Conservation (phyloP, 2,888 invertebrate species). For the Drosophila affinis region DNA sequence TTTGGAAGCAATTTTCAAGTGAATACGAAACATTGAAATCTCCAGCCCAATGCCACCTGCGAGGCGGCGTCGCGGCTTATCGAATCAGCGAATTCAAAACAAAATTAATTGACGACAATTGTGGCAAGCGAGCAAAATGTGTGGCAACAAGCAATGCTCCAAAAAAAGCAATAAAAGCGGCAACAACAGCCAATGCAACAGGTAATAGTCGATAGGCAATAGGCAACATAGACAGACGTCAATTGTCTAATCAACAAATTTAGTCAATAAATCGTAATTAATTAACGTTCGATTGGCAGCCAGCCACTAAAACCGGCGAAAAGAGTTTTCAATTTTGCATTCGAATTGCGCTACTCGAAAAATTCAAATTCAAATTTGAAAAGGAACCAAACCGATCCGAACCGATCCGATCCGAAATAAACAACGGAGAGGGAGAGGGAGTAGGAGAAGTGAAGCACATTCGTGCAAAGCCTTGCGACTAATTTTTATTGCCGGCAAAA, state of each 20-base stretch:
- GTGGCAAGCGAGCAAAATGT: slow-evolving; percentile 73
- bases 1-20: slow-evolving; percentile 45
- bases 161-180: slow-evolving; percentile 43
- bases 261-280: slow-evolving; percentile 84
- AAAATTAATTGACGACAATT: slow-evolving; percentile 78
- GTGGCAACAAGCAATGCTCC: slow-evolving; percentile 60
- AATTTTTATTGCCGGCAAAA: slow-evolving; percentile 67
- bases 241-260: slow-evolving; percentile 82
- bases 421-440: neutral
- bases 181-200: slow-evolving; percentile 41
- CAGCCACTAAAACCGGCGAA: slow-evolving; percentile 37
- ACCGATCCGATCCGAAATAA: neutral
- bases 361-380: slow-evolving; percentile 30
- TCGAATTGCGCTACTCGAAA: slow-evolving; percentile 19
- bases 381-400: slow-evolving; percentile 22
- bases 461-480: slow-evolving; percentile 64
- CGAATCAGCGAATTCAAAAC: slow-evolving; percentile 73
- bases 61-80: slow-evolving; percentile 70
- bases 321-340: slow-evolving; percentile 52
- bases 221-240: slow-evolving; percentile 63
- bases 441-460: slow-evolving; percentile 34
- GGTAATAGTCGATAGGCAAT: slow-evolving; percentile 25
- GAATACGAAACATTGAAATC: slow-evolving; percentile 29
- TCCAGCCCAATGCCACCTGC: slow-evolving; percentile 69
- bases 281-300: slow-evolving; percentile 81